These are phyloP conservation scores for Aricia artaxerxes DNA, from an alignment of 2,888 invertebrate genomes.

Conservation along the genomic window DNA sequence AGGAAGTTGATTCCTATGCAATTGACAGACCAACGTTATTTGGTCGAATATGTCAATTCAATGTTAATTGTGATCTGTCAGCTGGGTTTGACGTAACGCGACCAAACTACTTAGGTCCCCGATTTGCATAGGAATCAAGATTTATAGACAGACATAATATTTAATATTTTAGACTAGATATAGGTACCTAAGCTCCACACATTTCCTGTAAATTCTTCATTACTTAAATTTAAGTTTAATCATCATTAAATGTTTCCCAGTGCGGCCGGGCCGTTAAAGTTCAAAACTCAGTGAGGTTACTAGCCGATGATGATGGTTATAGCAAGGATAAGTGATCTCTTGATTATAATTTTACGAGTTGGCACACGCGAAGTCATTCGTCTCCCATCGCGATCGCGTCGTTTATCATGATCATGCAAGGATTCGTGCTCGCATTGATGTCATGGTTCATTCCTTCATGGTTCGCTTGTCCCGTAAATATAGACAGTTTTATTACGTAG, in stretches of 20 bases:
- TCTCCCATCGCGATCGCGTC: not conserved
- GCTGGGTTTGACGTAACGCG: too few relatives aligned
- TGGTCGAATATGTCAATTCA: too few relatives aligned
- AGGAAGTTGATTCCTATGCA: too few relatives aligned
- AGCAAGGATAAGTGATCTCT: not conserved
- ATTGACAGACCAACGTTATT: too few relatives aligned
- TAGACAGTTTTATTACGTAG: not conserved
- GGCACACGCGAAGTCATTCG: not conserved
- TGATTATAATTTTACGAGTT: not conserved
- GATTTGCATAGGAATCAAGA: too few relatives aligned
- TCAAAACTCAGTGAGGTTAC: not conserved
- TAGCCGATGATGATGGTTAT: not conserved
- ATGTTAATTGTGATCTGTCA: too few relatives aligned
- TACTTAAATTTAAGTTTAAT: too few relatives aligned
- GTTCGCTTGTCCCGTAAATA: not conserved
- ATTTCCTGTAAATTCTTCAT: too few relatives aligned
- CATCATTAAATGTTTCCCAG: not conserved
- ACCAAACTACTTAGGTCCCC: too few relatives aligned
- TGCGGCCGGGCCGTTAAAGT: not conserved
- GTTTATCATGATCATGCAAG: constrained; percentile 24
- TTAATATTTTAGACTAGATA: too few relatives aligned
- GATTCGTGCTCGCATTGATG: constrained; percentile 23
- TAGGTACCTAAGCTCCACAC: too few relatives aligned
- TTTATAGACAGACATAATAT: too few relatives aligned
- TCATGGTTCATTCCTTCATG: constrained; percentile 22